These are phyloP conservation scores for Cephalotes varians DNA, from an alignment of 2,888 invertebrate genomes.

Conservation along the genomic window DNA sequence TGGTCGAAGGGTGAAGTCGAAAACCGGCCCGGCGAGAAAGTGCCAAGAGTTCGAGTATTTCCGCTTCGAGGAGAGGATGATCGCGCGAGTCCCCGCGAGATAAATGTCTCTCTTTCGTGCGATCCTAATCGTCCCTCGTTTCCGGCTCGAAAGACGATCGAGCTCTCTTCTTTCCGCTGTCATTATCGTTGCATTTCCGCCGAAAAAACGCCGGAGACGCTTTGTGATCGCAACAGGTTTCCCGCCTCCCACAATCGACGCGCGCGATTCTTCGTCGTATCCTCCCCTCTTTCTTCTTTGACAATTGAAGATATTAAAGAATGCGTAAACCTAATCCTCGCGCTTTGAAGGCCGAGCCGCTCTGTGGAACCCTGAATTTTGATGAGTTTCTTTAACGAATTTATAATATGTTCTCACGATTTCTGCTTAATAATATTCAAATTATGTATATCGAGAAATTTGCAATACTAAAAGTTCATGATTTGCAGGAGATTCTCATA, in stretches of 20 bases:
- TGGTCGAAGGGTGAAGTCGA: constrained; percentile 36
- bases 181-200: constrained; percentile 66
- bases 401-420: background rate
- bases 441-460: background rate
- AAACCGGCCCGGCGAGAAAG: constrained; percentile 50
- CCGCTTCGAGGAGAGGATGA: constrained; percentile 56
- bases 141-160: constrained; percentile 72
- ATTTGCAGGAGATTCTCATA: background rate
- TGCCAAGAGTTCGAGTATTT: constrained; percentile 60
- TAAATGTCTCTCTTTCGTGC: constrained; percentile 41
- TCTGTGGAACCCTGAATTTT: background rate
- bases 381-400: background rate
- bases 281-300: background rate
- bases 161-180: constrained; percentile 54
- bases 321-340: background rate
- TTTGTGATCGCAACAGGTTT: constrained; percentile 39
- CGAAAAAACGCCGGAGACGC: constrained; percentile 40
- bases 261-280: background rate
- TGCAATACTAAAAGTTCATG: background rate
- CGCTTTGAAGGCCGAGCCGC: background rate
- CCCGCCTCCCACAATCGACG: background rate
- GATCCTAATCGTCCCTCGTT: constrained; percentile 69
- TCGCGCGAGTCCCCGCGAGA: constrained; percentile 45
- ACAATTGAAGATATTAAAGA: background rate
- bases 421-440: background rate